A percentile compares a stretch with the other conserved stretches of the same genome.
phyloP scores from a whole-genome alignment of 2,797 vertebrate genomes.

The Poecilia picta region DNA sequence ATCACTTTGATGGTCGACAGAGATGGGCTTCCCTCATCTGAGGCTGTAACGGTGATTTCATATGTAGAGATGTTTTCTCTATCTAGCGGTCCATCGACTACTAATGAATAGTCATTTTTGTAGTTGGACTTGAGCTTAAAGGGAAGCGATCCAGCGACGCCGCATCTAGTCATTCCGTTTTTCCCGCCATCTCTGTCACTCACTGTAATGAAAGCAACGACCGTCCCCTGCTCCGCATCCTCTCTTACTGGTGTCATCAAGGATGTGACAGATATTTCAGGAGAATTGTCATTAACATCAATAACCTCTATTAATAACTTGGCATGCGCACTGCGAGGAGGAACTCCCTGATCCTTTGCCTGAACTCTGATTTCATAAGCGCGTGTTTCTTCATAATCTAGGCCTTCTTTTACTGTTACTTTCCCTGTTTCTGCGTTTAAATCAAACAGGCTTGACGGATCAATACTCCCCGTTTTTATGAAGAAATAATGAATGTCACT shows the following conservation, averaged over 20 bases:
- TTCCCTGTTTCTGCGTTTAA: conserved; percentile 74
- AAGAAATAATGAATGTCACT: conserved; percentile 65
- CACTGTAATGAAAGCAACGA: conserved; percentile 71
- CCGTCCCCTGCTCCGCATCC: conserved; percentile 66
- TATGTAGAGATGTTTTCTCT: conserved; percentile 82
- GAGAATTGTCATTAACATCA: conserved; percentile 61
- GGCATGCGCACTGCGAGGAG: conserved; percentile 59
- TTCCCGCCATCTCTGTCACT: conserved; percentile 74
- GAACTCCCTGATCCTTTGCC: conserved; percentile 56
- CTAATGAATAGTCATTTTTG: conserved; percentile 76
- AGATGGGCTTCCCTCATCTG: conserved; percentile 84
- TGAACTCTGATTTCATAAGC: conserved; percentile 83
- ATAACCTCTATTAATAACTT: conserved; percentile 76
- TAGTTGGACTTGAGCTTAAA: conserved; percentile 73
- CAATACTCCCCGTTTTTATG: conserved; percentile 34
- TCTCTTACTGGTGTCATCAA: conserved; percentile 66
- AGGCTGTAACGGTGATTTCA: conserved; percentile 84
- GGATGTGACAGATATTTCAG: conserved; percentile 74
- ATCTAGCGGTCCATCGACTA: conserved; percentile 84
- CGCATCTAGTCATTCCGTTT: conserved; percentile 63
- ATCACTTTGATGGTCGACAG: conserved; percentile 84
- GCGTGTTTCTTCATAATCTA: conserved; percentile 81
- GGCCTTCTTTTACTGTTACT: conserved; percentile 69
- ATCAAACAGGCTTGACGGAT: conserved; percentile 46
- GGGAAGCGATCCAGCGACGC: conserved; percentile 43